Base-by-base conservation (phyloP, 2,113 vertebrate genomes). In the Salvelinus sp. region DNA sequence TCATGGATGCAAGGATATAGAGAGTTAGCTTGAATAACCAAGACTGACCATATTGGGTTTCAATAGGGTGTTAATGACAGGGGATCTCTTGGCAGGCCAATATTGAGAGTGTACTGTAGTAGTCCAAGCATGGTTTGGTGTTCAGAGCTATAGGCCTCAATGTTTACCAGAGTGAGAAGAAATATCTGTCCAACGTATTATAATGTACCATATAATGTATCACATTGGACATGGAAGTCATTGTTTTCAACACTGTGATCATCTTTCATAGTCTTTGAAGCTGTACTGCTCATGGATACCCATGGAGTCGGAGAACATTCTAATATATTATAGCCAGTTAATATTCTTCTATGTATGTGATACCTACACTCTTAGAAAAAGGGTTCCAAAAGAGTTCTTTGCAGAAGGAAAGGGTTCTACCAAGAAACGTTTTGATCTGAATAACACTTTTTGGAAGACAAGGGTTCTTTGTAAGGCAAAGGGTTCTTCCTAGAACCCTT, bases 61-160 rank as follows among this genome's bases (percentile, higher is more conserved):
- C 83, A 80, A 78, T 66, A 33, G 22, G 22, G 22, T 76, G 81
- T 65, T 75, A 78, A 86, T 71, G 60, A 70, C 18, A 9, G 4
- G 2, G 47, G 66, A 63, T 4, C 50, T 18, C 27, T 38, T 30
- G n/a, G 27, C 71, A 74, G 50, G 74, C 18, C 50, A 9, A 38
- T 9, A 38, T 38, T 38, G 38, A 38, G 38, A 38, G 38, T 1
- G 38, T 9, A 9, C 38, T 38, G 13, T 57, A 28, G 63, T 4
- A 75, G 60, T 23, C 50, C 16, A 60, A 60, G 58, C n/a, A 60
- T 20, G 58, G 58, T 60, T 20, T 20, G 18, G 18, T 60, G 58
- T 22, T 60, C 20, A 7, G 58, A 20, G 18, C 58, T 60, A 60
- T 60, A 60, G n/a, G 58, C 58, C n/a, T n/a, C n/a, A 60, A 60